Evolutionary conservation across 2,888 invertebrate species (phyloP), one percentile per base, ranked within the genome.

Genomic region (Papilio elwesi): DNA sequence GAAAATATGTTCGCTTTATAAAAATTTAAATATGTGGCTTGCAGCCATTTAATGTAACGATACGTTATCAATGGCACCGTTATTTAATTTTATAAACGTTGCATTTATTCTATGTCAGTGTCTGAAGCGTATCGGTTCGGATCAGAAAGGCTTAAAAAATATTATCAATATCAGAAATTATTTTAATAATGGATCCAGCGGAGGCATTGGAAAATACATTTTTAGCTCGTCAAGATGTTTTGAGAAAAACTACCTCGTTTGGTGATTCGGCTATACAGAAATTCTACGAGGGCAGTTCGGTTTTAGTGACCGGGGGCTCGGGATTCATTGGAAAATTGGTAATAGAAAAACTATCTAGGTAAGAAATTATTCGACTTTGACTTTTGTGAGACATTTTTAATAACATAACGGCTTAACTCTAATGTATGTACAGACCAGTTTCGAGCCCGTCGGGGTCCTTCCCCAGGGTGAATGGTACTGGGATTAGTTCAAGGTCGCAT

Each of bases 261-360:
- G 63, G 69, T 8, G 16, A 63, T 63, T 70, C 70, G 0, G n/a
- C 38, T 15, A 55, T 73, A n/a, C 68, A 68, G 16, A 55, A 55
- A 13, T 68, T 68, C 26, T 73, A 68, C 38, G 47, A 51, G 7
- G 63, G 43, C 0, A 57, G 65, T 7, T 63, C 53, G 6, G 26
- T 74, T 36, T 53, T 71, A n/a, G 48, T 70, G 12, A 73, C 68
- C 49, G 72, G 72, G 12, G 72, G 64, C 1, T 55, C 65, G 6
- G 66, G 72, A 0, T 98, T 98, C 86, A 94, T 98, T 85, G 98
- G 98, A 52, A 98, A 98, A 91, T 97, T 98, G 0, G 90, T 98
- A 15, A 93, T 98, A 0, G 98, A 98, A 87, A 98, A 98, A 89
- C 90, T 98, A 16, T 92, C 76, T 62, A 78, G 78, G 78, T 77